Percentiles rank a stretch among this genome's conserved stretches.
Conservation (phyloP, 2,888 invertebrate species). For the Neoascia interrupta region DNA sequence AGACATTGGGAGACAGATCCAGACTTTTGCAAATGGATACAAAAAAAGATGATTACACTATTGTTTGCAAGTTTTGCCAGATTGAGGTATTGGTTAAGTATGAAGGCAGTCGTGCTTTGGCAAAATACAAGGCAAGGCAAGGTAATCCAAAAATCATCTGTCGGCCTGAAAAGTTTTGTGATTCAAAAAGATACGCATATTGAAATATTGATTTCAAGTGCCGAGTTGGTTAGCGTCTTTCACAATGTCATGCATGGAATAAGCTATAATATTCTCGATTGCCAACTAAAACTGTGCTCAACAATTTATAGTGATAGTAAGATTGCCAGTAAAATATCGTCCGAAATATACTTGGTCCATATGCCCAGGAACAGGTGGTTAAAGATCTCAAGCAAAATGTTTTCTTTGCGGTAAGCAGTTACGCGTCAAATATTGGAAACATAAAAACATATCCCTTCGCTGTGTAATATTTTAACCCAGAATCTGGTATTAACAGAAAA, state of each 20-base stretch:
- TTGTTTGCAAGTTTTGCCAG: conserved; percentile 10
- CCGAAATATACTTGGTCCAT: conserved; percentile 6
- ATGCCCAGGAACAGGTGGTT: conserved; percentile 14
- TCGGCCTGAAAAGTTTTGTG: neutral
- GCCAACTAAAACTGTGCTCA: conserved; percentile 1
- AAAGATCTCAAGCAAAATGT: conserved; percentile 17
- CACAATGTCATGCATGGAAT: conserved; percentile 9
- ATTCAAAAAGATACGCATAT: conserved; percentile 14
- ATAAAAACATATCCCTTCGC: neutral
- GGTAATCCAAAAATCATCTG: conserved; percentile 8
- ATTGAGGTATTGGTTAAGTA: conserved; percentile 8
- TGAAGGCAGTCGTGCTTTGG: conserved; percentile 10
- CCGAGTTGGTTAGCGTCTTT: conserved; percentile 3
- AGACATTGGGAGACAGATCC: neutral
- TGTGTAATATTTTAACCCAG: conserved; percentile 30
- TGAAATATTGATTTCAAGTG: neutral
- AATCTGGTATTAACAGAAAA: conserved; percentile 20
- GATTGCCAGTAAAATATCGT: conserved; percentile 9
- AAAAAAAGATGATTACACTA: conserved; percentile 9
- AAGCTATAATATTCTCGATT: conserved; percentile 7
- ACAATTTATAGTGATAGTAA: neutral
- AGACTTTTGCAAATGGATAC: conserved; percentile 3
- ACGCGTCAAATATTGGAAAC: neutral
- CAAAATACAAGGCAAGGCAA: neutral
- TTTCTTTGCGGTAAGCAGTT: conserved; percentile 5